Evolutionary conservation across 1,140 invertebrate species (phyloP), one percentile per base, ranked within the genome.

Genomic region (Microplitis mediator): DNA sequence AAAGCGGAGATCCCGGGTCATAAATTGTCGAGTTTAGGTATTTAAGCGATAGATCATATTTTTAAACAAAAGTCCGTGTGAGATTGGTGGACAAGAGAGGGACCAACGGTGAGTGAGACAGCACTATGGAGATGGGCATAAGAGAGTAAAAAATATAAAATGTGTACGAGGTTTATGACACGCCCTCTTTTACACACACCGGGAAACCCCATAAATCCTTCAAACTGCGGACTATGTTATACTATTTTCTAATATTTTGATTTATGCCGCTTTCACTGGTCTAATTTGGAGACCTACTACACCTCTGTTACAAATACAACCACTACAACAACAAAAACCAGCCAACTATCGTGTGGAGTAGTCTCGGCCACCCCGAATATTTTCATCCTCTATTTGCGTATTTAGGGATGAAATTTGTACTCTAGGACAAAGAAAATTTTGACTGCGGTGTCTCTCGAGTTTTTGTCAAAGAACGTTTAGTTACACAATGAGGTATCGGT

Each of bases 31-130:
- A 78, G 73, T 82, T 79, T 75, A 78, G 78, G 74, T 84, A 83
- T 85, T 85, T 82, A 83, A 84, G 80, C 81, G 75, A 85, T 86
- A 85, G 79, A 85, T 86, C 84, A 85, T 82, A 78, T 83, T 82
- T 45, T 83, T 84, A 86, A 86, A 86, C 81, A 84, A 85, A 84
- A 82, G 79, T 82, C 69, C 71, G 69, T 23, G 68, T 71, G 73
- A 74, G 76, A 45, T 76, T 54, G 58, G 63, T 36, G 50, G 34
- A 69, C 56, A n/a, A 13, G 14, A n/a, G 35, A 32, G 60, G 35
- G 16, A 51, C 16, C 39, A 60, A 69, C 45, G 8, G 2, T 4
- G 23, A 3, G 23, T 14, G 31, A 6, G 39, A 45, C 39, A 56
- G 60, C 16, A 58, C 36, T 34, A 36, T 39, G 35, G 39, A 32